Evolutionary conservation across 2,888 invertebrate species (phyloP).

Genomic region (Agrochola lota): DNA sequence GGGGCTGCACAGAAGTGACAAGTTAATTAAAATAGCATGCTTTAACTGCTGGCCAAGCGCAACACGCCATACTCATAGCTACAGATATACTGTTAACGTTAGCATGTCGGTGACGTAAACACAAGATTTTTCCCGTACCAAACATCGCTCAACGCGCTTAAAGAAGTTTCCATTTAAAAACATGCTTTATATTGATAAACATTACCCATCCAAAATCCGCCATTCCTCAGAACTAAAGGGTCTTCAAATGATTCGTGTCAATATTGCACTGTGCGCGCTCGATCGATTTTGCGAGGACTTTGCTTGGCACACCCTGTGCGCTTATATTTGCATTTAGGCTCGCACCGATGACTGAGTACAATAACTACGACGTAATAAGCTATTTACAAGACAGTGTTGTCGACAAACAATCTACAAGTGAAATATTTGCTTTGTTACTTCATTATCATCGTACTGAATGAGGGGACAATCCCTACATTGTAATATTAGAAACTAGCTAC

Average conservation of each 20-base stretch:
- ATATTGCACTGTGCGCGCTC: neutral
- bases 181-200: neutral
- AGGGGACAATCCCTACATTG: neutral
- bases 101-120: neutral
- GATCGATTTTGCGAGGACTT: neutral
- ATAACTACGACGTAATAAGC: conserved; percentile 9
- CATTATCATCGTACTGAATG: conserved; percentile 12
- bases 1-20: too few relatives aligned
- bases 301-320: neutral
- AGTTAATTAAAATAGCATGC: too few relatives aligned
- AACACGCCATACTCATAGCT: neutral
- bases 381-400: conserved; percentile 23
- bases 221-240: neutral
- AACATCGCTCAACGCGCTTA: too few relatives aligned
- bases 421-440: conserved; percentile 20
- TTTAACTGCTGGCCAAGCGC: too few relatives aligned
- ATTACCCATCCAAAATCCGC: neutral
- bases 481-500: neutral
- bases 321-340: conserved; percentile 6
- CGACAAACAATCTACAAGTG: conserved; percentile 15
- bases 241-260: neutral
- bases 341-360: conserved; percentile 12
- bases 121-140: neutral
- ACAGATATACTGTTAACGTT: neutral
- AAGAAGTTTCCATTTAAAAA: too few relatives aligned